These are phyloP conservation scores for Acrocephalus scirpaceus DNA, from an alignment of 2,797 vertebrate species.

Conservation along the genomic window DNA sequence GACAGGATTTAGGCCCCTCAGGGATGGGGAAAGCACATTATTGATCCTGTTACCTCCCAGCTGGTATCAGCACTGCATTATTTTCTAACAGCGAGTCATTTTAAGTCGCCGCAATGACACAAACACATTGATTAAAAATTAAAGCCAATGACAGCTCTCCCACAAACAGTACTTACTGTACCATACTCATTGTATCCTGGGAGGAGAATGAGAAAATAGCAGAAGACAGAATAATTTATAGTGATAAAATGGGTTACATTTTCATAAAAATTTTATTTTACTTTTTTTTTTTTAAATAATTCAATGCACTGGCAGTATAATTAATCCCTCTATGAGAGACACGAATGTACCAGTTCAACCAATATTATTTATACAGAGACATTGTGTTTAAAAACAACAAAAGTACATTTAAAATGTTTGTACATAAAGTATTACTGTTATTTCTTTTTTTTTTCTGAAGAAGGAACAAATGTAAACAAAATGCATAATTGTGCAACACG, in stretches of 20 bases:
- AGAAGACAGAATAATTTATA: slow-evolving; percentile 68
- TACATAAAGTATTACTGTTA: slow-evolving; percentile 90
- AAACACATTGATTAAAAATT: slow-evolving; percentile 66
- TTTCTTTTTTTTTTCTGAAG: slow-evolving; percentile 76
- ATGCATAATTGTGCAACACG: slow-evolving; percentile 88
- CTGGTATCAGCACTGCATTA: neutral
- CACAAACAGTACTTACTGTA: slow-evolving; percentile 49
- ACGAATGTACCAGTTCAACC: slow-evolving; percentile 81
- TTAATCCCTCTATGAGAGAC: slow-evolving; percentile 82
- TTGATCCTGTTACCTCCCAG: neutral
- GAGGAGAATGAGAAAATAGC: slow-evolving; percentile 47
- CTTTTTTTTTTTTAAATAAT: slow-evolving; percentile 82
- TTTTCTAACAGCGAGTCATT: slow-evolving; percentile 22
- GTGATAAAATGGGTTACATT: slow-evolving; percentile 69
- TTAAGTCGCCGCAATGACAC: neutral
- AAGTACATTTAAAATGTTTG: slow-evolving; percentile 91
- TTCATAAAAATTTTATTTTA: slow-evolving; percentile 86
- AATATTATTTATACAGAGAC: slow-evolving; percentile 94
- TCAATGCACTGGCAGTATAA: slow-evolving; percentile 81
- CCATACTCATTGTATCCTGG: neutral
- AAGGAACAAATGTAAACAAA: slow-evolving; percentile 81
- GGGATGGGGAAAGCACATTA: neutral
- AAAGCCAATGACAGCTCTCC: slow-evolving; percentile 39
- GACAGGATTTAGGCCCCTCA: neutral
- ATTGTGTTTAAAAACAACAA: slow-evolving; percentile 95